phyloP scores from a whole-genome alignment of 2,113 vertebrate genomes.

The Lamprologus sp. region DNA sequence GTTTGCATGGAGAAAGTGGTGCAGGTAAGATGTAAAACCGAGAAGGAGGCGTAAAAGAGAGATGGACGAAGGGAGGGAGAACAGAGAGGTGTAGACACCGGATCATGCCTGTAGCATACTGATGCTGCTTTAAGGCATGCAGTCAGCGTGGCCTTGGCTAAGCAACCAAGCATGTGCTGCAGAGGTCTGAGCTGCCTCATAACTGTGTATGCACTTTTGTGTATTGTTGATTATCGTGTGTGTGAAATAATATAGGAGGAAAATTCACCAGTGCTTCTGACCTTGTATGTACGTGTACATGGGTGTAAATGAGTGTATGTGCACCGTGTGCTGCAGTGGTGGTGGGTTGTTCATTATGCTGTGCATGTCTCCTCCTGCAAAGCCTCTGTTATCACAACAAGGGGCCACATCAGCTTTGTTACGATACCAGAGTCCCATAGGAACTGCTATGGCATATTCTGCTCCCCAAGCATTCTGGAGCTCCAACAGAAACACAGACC shows the following conservation, averaged over 20 bases:
- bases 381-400: constrained; percentile 55
- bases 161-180: constrained; percentile 48
- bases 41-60: constrained; percentile 18
- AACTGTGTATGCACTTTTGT: background rate
- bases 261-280: background rate
- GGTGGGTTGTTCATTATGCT: constrained; percentile 45
- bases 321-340: constrained; percentile 15
- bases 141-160: constrained; percentile 42
- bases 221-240: background rate
- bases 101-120: constrained; percentile 59
- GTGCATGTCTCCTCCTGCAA: constrained; percentile 39
- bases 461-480: constrained; percentile 1
- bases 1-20: constrained; percentile 23
- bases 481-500: background rate
- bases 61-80: constrained; percentile 22
- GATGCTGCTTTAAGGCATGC: constrained; percentile 57
- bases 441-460: constrained; percentile 7
- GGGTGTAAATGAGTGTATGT: background rate
- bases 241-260: background rate
- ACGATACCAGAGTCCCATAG: constrained; percentile 7
- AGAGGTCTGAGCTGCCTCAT: constrained; percentile 15
- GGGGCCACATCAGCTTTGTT: constrained; percentile 22
- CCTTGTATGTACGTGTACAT: background rate
- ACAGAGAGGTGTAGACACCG: constrained; percentile 42
- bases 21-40: constrained; percentile 23